These are phyloP conservation scores for Sebastes iracundus DNA, from an alignment of 2,797 vertebrate genomes.

Conservation along the genomic window DNA sequence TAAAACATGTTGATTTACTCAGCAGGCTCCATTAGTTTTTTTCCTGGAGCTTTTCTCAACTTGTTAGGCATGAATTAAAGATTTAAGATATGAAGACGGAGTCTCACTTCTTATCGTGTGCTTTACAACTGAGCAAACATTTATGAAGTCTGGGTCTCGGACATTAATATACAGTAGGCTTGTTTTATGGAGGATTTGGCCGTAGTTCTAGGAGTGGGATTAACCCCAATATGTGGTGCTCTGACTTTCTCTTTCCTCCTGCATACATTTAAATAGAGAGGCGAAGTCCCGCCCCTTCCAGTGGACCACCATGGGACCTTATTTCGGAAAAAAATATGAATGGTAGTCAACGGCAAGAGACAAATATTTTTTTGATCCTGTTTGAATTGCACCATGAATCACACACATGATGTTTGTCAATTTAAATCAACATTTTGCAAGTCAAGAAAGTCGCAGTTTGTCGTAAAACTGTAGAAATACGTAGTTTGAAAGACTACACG, in stretches of 20 bases:
- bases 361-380: no score
- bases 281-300: no score
- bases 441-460: no score
- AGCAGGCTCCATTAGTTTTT: slow-evolving; percentile 67
- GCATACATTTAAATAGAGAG: not conserved
- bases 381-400: fast-evolving
- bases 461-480: no score
- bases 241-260: not conserved
- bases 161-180: not conserved
- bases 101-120: slow-evolving; percentile 31
- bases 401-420: no score
- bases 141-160: slow-evolving; percentile 46
- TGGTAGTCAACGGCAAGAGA: no score
- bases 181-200: slow-evolving; percentile 6
- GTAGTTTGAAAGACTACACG: no score
- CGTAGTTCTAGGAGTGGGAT: not conserved
- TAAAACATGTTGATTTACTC: slow-evolving; percentile 79
- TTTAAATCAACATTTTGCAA: no score
- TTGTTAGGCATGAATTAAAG: slow-evolving; percentile 75
- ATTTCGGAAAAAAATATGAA: no score
- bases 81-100: slow-evolving; percentile 58
- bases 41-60: slow-evolving; percentile 61
- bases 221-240: not conserved
- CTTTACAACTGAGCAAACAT: slow-evolving; percentile 61
- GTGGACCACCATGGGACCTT: no score